Conservation (phyloP, 2,113 vertebrate genomes). For the Carassius gibelio region DNA sequence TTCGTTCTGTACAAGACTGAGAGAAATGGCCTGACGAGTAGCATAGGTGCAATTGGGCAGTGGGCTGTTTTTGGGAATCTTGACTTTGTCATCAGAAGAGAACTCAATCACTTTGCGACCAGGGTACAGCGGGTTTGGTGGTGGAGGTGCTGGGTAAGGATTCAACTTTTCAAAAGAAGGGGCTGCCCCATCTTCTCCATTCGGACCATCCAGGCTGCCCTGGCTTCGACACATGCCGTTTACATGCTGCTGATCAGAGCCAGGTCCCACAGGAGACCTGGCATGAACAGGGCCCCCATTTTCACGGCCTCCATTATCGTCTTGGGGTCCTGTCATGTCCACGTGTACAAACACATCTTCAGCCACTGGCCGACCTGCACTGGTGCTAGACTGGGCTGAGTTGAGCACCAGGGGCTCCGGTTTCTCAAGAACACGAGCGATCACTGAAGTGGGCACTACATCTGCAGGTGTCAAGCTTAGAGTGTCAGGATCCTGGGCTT, state of each 20-base stretch:
- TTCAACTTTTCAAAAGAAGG: slow-evolving; percentile 89
- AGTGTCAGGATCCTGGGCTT: slow-evolving; percentile 73
- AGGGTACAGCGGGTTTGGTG: slow-evolving; percentile 85
- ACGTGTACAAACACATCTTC: slow-evolving; percentile 97
- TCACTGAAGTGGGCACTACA: slow-evolving; percentile 91
- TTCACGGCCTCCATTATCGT: slow-evolving; percentile 61
- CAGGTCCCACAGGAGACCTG: slow-evolving; percentile 57
- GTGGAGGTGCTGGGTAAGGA: slow-evolving; percentile 87
- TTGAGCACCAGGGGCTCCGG: slow-evolving; percentile 94
- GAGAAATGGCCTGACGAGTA: slow-evolving; percentile 94
- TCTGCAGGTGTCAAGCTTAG: slow-evolving; percentile 80
- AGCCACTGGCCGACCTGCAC: slow-evolving; percentile 80
- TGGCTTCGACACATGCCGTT: slow-evolving; percentile 83
- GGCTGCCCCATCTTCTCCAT: slow-evolving; percentile 69
- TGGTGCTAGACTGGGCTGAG: slow-evolving; percentile 92
- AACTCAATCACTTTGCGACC: slow-evolving; percentile 97
- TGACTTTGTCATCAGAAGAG: slow-evolving; percentile 91
- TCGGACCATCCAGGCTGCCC: slow-evolving; percentile 72
- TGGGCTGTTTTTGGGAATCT: slow-evolving; percentile 94
- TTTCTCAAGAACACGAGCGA: slow-evolving; percentile 94
- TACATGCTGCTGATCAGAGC: slow-evolving; percentile 67
- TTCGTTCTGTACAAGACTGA: slow-evolving; percentile 90
- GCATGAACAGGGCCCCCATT: slow-evolving; percentile 70
- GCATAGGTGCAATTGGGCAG: slow-evolving; percentile 97
- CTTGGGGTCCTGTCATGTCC: slow-evolving; percentile 86